Conservation (phyloP, 2,113 vertebrate species). For the Strix aluco region DNA sequence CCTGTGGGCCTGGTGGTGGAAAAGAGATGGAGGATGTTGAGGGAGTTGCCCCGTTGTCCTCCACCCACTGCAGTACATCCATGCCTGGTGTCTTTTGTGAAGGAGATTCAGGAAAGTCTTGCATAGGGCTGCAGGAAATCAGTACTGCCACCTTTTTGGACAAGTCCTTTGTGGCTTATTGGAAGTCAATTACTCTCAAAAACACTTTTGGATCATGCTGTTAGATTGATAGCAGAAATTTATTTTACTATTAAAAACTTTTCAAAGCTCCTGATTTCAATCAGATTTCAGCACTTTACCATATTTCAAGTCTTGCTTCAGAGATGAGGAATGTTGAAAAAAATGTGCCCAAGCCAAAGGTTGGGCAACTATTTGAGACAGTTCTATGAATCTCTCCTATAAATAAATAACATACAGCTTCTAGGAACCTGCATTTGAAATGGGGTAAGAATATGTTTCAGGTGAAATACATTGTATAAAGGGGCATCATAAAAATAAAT, state of each 20-base stretch:
- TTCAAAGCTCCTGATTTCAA: background rate
- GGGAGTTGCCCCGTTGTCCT: background rate
- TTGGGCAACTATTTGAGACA: background rate
- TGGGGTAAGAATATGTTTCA: background rate
- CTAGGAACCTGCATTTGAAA: background rate
- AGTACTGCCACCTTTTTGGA: background rate
- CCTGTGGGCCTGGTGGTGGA: fast-evolving
- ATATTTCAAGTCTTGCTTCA: background rate
- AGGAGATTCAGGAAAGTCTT: background rate
- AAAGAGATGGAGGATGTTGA: background rate
- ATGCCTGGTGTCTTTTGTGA: background rate
- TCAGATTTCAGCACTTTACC: background rate
- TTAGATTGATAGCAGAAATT: background rate
- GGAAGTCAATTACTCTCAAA: background rate
- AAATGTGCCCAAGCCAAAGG: background rate
- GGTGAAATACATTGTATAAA: background rate
- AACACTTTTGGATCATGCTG: background rate
- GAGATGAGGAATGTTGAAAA: background rate
- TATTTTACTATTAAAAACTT: background rate
- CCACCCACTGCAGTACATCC: fast-evolving
- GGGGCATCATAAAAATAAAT: background rate
- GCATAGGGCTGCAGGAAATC: background rate
- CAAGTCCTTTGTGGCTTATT: background rate
- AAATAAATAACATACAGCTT: background rate
- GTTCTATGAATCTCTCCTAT: background rate